Evolutionary conservation across 1,140 invertebrate genomes (phyloP).

Genomic region (Orius laevigatus): DNA sequence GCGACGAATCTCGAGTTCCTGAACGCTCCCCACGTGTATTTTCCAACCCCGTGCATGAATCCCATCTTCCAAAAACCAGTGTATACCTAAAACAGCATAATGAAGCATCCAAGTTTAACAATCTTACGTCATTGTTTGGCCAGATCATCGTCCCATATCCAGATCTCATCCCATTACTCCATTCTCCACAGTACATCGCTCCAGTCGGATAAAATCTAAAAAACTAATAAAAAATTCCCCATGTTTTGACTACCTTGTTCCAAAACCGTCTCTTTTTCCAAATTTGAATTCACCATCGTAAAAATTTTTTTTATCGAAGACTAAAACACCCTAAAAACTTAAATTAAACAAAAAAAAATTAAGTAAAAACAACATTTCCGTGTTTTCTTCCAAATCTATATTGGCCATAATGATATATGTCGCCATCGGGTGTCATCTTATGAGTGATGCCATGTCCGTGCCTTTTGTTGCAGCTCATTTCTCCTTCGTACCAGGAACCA

Average conservation of each 20-base stretch:
- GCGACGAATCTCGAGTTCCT: constrained; percentile 32
- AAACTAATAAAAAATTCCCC: neutral
- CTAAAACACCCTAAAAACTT: constrained; percentile 31
- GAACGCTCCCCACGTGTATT: constrained; percentile 28
- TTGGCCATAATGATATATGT: constrained; percentile 27
- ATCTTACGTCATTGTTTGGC: constrained; percentile 35
- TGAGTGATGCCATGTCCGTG: constrained; percentile 31
- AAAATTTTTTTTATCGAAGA: constrained; percentile 31
- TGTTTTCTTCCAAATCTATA: constrained; percentile 36
- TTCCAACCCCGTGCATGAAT: constrained; percentile 35
- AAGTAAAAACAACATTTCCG: constrained; percentile 23
- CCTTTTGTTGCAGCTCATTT: constrained; percentile 33
- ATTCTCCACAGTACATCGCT: constrained; percentile 34
- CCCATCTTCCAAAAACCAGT: constrained; percentile 35
- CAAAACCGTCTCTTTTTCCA: constrained; percentile 26
- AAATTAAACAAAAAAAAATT: neutral
- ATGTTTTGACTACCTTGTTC: neutral
- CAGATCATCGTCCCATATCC: constrained; percentile 37
- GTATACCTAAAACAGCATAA: constrained; percentile 32
- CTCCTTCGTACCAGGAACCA: constrained; percentile 35
- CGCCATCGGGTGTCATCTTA: constrained; percentile 27
- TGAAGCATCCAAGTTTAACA: no score
- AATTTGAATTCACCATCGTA: constrained; percentile 36
- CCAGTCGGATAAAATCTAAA: constrained; percentile 24
- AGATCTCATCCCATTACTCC: constrained; percentile 30